These are phyloP conservation scores for Coluber constrictor DNA, from an alignment of 2,797 vertebrate genomes.

Conservation along the genomic window DNA sequence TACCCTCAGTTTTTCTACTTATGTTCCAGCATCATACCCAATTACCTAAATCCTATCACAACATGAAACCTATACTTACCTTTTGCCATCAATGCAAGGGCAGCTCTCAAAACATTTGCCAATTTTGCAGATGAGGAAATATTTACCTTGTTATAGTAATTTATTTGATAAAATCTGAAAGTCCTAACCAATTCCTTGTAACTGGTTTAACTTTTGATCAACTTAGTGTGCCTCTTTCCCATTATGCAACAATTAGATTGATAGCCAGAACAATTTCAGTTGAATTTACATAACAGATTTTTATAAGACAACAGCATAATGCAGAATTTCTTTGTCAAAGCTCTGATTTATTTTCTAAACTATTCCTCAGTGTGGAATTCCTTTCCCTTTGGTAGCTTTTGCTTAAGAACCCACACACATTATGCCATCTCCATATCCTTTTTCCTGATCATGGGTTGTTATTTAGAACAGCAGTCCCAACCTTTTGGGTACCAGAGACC, in stretches of 20 bases:
- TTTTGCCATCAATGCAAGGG: not conserved
- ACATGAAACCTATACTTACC: not conserved
- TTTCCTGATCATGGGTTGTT: not conserved
- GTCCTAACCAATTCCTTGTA: not conserved
- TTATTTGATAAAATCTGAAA: not conserved
- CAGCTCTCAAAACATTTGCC: not conserved
- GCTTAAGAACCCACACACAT: not conserved
- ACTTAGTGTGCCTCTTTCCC: not conserved
- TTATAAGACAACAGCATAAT: not conserved
- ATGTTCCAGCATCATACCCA: not conserved
- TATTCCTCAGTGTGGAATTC: not conserved
- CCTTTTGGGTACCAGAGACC: not conserved
- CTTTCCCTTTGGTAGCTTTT: not conserved
- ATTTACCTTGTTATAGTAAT: not conserved
- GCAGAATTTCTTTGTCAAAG: not conserved
- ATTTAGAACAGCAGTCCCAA: not conserved
- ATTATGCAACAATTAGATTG: too few species aligned
- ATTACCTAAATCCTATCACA: not conserved
- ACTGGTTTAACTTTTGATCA: not conserved
- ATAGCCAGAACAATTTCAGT: not conserved
- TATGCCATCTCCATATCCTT: not conserved
- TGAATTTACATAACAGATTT: not conserved
- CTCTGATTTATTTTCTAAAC: not conserved
- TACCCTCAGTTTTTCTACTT: not conserved
- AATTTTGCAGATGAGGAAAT: not conserved